Conservation (phyloP, 2,888 invertebrate genomes). For the Aproaerema taeniolella region DNA sequence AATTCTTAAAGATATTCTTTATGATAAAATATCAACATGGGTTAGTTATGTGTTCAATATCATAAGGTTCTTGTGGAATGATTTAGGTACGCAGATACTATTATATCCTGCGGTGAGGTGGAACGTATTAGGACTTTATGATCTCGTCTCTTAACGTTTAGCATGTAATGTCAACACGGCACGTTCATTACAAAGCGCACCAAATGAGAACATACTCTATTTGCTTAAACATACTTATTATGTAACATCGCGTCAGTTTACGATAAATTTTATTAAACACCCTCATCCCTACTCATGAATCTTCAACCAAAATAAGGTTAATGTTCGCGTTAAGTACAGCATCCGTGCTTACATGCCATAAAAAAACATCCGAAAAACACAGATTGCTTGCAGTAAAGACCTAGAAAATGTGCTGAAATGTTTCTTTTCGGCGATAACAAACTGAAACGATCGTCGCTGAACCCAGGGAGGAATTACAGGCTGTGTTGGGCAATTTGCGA, state of each 20-base stretch:
- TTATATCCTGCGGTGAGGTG: too few relatives aligned
- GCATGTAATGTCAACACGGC: background rate
- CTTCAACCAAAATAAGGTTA: background rate
- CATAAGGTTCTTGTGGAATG: too few relatives aligned
- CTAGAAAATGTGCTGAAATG: background rate
- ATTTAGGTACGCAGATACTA: too few relatives aligned
- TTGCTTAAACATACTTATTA: too few relatives aligned
- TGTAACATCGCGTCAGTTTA: too few relatives aligned
- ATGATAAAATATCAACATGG: too few relatives aligned
- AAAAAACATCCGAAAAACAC: background rate
- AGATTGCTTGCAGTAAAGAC: background rate
- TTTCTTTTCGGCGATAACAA: background rate
- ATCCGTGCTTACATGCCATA: background rate
- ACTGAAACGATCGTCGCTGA: background rate
- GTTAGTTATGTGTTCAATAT: too few relatives aligned
- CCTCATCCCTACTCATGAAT: constrained; percentile 3
- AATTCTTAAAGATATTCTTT: too few relatives aligned
- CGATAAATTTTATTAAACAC: background rate
- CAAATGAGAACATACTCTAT: too few relatives aligned
- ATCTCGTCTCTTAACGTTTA: background rate
- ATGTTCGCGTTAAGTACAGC: constrained; percentile 1
- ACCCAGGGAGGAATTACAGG: constrained; percentile 2
- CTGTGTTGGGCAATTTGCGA: constrained; percentile 1
- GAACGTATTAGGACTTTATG: constrained; percentile 2
- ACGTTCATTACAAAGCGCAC: background rate